Conservation (phyloP, 2,797 vertebrate genomes). For the Chrysocyon brachyurus region DNA sequence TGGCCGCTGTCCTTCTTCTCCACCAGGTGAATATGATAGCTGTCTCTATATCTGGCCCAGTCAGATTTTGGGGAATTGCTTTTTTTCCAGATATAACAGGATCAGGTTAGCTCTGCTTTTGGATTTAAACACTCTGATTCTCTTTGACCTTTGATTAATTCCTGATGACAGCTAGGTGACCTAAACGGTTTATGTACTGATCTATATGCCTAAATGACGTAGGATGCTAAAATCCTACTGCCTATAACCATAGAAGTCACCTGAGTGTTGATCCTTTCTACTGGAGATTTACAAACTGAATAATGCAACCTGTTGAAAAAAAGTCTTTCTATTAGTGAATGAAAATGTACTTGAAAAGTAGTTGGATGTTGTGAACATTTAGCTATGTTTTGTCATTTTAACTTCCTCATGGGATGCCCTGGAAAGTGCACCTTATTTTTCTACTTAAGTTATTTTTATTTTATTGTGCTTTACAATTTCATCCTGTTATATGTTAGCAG, state of each 20-base stretch:
- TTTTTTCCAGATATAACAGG: neutral
- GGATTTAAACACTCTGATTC: neutral
- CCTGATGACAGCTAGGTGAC: neutral
- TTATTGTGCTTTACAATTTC: constrained; percentile 33
- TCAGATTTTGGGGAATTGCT: neutral
- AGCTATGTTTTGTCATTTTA: constrained; percentile 1
- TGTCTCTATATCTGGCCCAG: neutral
- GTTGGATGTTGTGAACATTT: neutral
- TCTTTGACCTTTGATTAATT: constrained; percentile 1
- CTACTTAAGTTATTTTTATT: neutral
- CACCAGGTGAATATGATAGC: too few species aligned
- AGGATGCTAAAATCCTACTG: neutral
- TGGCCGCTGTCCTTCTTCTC: fast-evolving
- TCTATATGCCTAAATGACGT: neutral
- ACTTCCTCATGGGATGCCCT: neutral
- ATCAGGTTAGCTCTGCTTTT: neutral
- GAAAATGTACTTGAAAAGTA: neutral
- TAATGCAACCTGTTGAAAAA: neutral
- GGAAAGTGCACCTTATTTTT: constrained; percentile 22
- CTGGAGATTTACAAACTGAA: neutral
- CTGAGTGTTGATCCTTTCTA: neutral
- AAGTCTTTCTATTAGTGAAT: neutral
- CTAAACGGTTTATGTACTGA: neutral
- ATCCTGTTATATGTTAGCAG: neutral
- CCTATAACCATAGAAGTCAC: neutral